Evolutionary conservation across 1,140 invertebrate species (phyloP), one percentile per base, ranked within the genome.

Genomic region (Odontomachus brunneus): DNA sequence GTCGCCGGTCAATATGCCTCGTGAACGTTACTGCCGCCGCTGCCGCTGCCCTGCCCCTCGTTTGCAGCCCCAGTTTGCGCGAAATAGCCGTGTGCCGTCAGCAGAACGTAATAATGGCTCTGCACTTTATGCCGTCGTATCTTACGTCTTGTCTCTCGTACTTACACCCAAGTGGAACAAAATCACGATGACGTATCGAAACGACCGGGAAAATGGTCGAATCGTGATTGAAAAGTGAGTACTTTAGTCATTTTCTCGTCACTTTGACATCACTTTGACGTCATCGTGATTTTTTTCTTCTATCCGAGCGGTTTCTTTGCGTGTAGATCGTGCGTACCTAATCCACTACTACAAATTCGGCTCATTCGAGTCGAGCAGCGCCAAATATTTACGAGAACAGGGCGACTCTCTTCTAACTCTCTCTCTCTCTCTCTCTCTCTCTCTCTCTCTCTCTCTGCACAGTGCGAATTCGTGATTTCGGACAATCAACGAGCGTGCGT

Each of bases 61-160:
- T 63, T 83, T 55, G 71, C 75, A 76, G 17, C 26, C 29, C 75
- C 49, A 63, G 33, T 69, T 60, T 51, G n/a, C 60, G 38, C 49
- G 63, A 81, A 82, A 84, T 66, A 73, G 33, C 81, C 76, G 62
- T 60, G 48, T 82, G 82, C 44, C 83, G 26, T 88, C 83, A 67
- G 83, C 83, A 73, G 62, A 78, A 82, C 69, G 83, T 88, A 90
- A 90, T 91, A 90, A 90, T 83, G 83, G 49, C 49, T 72, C 73
- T 85, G 80, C 90, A 91, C 87, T 89, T 89, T 84, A 86, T 81
- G 85, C 81, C 81, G 72, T 73, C 84, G 71, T 89, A 86, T 83
- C 87, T 89, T 84, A 84, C 76, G 55, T 57, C 82, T 55, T 65
- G 72, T 71, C 74, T 73, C 59, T 24, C 38, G 65, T 78, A 33